A percentile compares a stretch with the other conserved stretches of the same genome.
Evolutionary conservation across 2,113 vertebrate genomes (phyloP).

Genomic region (Stomatorhinus ivindoensis): DNA sequence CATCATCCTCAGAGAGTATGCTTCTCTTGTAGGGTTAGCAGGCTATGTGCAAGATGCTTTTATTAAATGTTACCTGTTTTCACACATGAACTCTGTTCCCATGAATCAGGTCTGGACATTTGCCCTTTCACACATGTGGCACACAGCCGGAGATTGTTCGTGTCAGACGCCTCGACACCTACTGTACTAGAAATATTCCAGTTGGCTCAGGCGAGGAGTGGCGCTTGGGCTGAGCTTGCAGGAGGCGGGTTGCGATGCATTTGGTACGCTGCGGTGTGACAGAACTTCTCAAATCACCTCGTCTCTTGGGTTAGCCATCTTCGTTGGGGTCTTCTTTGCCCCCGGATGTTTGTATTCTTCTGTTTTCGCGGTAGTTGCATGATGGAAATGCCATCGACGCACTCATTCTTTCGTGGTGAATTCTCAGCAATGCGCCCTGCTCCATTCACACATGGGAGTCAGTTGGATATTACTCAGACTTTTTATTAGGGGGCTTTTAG

Average conservation of each 20-base stretch:
- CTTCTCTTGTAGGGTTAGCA: background rate
- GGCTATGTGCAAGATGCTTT: background rate
- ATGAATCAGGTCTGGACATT: background rate
- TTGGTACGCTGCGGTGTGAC: background rate
- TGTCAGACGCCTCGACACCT: background rate
- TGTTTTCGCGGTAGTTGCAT: background rate
- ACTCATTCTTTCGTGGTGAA: too few relatives aligned
- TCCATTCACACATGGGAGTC: background rate
- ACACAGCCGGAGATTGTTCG: background rate
- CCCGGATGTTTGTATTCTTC: background rate
- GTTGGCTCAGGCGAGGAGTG: background rate
- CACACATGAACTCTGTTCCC: background rate
- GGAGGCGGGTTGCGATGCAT: background rate
- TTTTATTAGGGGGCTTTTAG: background rate
- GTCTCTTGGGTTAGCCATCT: background rate
- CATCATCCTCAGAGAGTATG: background rate
- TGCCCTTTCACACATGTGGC: background rate
- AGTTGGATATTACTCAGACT: background rate
- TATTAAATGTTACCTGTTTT: background rate
- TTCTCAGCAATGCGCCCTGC: background rate
- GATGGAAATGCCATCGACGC: background rate
- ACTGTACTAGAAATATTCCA: background rate
- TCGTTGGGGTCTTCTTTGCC: background rate
- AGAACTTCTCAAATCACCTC: background rate
- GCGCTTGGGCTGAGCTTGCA: background rate